These are phyloP conservation scores for Tapirus terrestris DNA, from an alignment of 2,113 vertebrate species.

Conservation along the genomic window DNA sequence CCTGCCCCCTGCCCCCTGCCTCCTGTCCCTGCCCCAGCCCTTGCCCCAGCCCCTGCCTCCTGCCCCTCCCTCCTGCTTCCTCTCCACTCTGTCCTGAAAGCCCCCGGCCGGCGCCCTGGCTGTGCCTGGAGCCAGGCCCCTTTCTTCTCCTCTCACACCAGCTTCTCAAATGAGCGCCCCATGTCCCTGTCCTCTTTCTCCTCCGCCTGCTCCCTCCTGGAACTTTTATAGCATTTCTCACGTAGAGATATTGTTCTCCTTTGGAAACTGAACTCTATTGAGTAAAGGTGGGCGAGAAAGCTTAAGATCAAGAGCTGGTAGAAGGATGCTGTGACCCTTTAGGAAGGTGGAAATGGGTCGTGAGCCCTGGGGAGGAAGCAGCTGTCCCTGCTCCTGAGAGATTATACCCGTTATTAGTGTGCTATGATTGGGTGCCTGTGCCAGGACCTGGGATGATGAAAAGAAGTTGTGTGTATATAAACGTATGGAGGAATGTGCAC, in stretches of 20 bases:
- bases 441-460: no score
- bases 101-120: neutral
- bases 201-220: neutral
- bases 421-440: rapidly evolving
- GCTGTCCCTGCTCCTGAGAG: neutral
- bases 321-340: rapidly evolving
- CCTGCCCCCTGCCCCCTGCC: no score
- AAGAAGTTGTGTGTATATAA: rapidly evolving
- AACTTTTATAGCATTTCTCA: no score
- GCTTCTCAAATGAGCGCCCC: neutral
- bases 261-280: neutral
- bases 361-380: neutral
- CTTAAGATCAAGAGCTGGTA: neutral
- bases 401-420: rapidly evolving
- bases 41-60: no score
- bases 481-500: rapidly evolving
- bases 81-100: neutral
- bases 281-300: neutral
- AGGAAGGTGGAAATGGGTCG: neutral
- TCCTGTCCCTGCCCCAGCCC: no score
- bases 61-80: no score
- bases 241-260: neutral
- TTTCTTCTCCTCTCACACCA: neutral
- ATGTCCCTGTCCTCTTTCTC: neutral
- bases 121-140: neutral